Evolutionary conservation across 2,888 invertebrate species (phyloP), one percentile per base, ranked within the genome.

Genomic region (Tinea semifulvella): DNA sequence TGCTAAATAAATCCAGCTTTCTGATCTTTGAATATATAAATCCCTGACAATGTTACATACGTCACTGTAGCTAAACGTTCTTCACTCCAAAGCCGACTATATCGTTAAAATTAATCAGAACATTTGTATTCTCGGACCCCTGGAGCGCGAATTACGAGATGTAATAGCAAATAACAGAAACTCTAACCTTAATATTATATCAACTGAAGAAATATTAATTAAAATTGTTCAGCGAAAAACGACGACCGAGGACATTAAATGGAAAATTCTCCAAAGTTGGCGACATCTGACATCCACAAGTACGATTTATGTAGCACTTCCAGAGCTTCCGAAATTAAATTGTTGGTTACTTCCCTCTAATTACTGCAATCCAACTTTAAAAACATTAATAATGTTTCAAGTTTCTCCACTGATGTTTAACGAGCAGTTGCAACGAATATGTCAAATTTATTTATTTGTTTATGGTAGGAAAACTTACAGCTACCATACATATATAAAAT

Each of bases 261-360:
- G 70, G 72, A 69, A 72, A 73, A 70, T 68, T 73, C 58, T 57
- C 62, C 52, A 63, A 73, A 77, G 68, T 77, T 76, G 65, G 56
- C 69, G 76, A 75, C 77, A 74, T 71, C 71, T 77, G 79, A 77
- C 79, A 75, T 74, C 72, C 62, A 64, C 65, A 68, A 76, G 74
- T 71, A 71, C 64, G 63, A 77, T 77, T 80, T 76, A 79, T 73
- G 70, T 65, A 63, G 65, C 65, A 56, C 59, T 58, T 61, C 54
- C 54, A 59, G 60, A 66, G 64, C 20, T 62, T 63, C 60, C 65
- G 65, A 69, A 76, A 76, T 72, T 74, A 71, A 76, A 74, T 64
- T 68, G 72, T 69, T 72, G 70, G 61, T 71, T 67, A 62, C 63
- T 71, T 65, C 64, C 28, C 42, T 13, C 68, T 70, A 74, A 77